Evolutionary conservation across 2,113 vertebrate genomes (phyloP), one percentile per base, ranked within the genome.

Genomic region (Amphiprion percula): DNA sequence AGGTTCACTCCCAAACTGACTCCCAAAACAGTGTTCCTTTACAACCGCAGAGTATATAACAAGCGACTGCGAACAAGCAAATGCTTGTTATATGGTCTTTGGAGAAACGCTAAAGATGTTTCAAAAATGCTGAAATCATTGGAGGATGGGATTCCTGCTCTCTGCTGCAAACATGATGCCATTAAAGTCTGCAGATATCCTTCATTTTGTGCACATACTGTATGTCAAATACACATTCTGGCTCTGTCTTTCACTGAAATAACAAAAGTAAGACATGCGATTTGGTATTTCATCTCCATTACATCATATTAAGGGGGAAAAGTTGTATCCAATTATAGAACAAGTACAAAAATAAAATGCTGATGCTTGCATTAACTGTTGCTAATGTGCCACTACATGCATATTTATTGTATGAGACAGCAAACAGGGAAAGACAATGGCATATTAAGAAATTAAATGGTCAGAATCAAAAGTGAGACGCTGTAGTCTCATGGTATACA

Each of bases 21-120:
- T 77, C 68, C 69, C 85, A 80, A 70, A 78, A 84, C 83, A 84
- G 41, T 58, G 64, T 72, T 88, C 50, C 79, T 80, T 79, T 85
- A 77, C 75, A 84, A 71, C 64, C 55, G 11, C 73, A 11, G 63
- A 53, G 66, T 49, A 69, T 68, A 79, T 83, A 88, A 89, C 82
- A 83, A 88, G 85, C 85, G 65, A 23, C 77, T 19, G 75, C 49
- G 46, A 80, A 76, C 54, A 68, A 79, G 73, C 67, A 84, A 81
- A 83, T 56, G 82, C 83, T 88, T 88, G 89, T 87, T 87, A 88
- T 79, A 61, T 52, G 68, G 73, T 86, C 69, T 88, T 86, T 71
- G 81, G 83, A 83, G 81, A 63, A 73, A 87, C 39, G 15, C 62
- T 83, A 78, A 89, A 70, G 78, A 87, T 83, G 83, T 76, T 87